These are phyloP conservation scores for Malurus splendens DNA, from an alignment of 2,797 vertebrate species.

Conservation along the genomic window DNA sequence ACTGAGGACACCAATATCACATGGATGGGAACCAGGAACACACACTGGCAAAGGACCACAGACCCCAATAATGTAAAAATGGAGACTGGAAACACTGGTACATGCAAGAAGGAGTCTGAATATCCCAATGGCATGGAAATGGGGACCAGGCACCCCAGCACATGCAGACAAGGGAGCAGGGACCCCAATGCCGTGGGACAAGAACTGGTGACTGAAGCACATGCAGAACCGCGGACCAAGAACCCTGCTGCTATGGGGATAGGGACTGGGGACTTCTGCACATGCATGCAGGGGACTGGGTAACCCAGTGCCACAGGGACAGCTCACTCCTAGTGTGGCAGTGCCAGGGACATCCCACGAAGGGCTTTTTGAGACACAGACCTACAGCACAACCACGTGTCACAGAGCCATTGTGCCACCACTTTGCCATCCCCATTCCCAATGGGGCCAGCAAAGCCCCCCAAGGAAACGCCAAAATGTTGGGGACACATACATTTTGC, in stretches of 20 bases:
- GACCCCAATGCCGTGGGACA: not conserved
- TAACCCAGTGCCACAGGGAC: not conserved
- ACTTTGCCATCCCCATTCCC: rapidly evolving
- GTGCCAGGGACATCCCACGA: rapidly evolving
- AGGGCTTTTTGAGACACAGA: not conserved
- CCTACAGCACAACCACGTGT: rapidly evolving
- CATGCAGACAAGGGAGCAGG: not conserved
- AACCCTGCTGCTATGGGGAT: not conserved
- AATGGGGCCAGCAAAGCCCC: not conserved
- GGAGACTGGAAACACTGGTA: not conserved
- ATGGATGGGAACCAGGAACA: rapidly evolving
- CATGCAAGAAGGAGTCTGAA: not conserved
- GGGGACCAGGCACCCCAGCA: not conserved
- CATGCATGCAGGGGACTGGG: rapidly evolving
- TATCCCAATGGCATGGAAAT: rapidly evolving
- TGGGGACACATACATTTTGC: not conserved
- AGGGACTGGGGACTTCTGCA: not conserved
- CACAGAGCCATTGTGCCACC: not conserved
- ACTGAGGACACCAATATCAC: rapidly evolving
- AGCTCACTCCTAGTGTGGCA: not conserved
- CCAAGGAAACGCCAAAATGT: not conserved
- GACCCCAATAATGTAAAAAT: rapidly evolving
- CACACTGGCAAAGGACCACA: not conserved
- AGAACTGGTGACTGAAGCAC: rapidly evolving
- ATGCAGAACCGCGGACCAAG: rapidly evolving